A percentile compares a stretch with the other conserved stretches of the same genome.
phyloP scores from a whole-genome alignment of 1,140 invertebrate genomes.

The Branchinecta lindahli region DNA sequence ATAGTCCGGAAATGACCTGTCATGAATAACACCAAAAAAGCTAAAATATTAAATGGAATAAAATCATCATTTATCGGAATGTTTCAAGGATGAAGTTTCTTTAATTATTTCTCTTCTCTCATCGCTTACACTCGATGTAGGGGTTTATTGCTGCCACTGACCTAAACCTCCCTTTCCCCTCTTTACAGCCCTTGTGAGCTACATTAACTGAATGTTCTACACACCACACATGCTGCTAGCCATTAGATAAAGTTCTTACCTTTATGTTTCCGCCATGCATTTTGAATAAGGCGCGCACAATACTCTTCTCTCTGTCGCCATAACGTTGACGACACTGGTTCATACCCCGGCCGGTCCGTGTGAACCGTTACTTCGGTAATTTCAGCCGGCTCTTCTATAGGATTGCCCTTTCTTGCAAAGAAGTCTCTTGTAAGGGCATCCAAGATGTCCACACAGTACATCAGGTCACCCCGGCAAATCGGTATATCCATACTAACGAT shows the following conservation, averaged over 20 bases:
- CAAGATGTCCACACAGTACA: slow-evolving; percentile 94
- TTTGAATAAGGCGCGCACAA: slow-evolving; percentile 84
- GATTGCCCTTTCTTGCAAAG: slow-evolving; percentile 72
- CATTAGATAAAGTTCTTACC: slow-evolving; percentile 31
- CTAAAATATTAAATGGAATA: no score
- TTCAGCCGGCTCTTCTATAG: slow-evolving; percentile 66
- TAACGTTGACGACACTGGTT: slow-evolving; percentile 78
- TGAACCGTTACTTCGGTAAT: slow-evolving; percentile 44
- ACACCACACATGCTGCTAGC: no score
- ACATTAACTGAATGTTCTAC: no score
- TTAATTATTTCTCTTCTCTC: no score
- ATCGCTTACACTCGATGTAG: no score
- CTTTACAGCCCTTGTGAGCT: no score
- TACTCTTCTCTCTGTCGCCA: slow-evolving; percentile 91
- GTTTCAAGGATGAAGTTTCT: no score
- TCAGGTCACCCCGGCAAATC: slow-evolving; percentile 73
- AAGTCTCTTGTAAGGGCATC: slow-evolving; percentile 92
- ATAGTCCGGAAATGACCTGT: no score
- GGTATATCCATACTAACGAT: slow-evolving; percentile 97
- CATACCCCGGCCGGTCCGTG: slow-evolving; percentile 42
- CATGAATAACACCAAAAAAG: no score
- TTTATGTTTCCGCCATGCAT: slow-evolving; percentile 68
- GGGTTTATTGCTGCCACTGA: no score
- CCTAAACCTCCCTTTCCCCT: no score
- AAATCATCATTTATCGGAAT: no score